Percentiles rank a stretch among this genome's conserved stretches.
These are phyloP conservation scores for Zingel zingel DNA, from an alignment of 2,113 vertebrate species.

Conservation along the genomic window DNA sequence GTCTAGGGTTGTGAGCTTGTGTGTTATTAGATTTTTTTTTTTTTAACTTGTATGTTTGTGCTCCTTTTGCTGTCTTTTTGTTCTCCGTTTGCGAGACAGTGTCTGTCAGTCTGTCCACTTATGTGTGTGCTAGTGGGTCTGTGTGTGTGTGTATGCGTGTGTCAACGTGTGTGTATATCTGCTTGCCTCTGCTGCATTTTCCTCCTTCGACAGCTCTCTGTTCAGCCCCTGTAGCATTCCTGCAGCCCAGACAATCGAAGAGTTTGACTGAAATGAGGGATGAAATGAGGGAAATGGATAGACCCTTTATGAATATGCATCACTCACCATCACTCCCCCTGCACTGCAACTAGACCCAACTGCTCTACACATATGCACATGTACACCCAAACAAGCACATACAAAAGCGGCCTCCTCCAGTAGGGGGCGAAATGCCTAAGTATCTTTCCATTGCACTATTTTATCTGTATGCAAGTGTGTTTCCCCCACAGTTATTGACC, in stretches of 20 bases:
- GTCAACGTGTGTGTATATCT: constrained; percentile 18
- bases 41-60: constrained; percentile 6
- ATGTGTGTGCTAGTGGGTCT: constrained; percentile 1
- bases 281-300: constrained; percentile 44
- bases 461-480: not conserved
- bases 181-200: constrained; percentile 27
- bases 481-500: not conserved
- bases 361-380: not conserved
- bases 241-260: constrained; percentile 14
- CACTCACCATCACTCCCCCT: not conserved
- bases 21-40: not conserved
- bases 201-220: constrained; percentile 39
- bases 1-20: not conserved
- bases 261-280: constrained; percentile 41
- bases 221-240: constrained; percentile 36
- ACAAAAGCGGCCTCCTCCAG: constrained; percentile 23
- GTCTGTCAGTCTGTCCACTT: constrained; percentile 24
- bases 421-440: constrained; percentile 8
- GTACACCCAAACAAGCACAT: not conserved
- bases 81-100: constrained; percentile 1
- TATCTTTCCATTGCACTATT: not conserved
- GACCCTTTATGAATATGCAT: constrained; percentile 56
- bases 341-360: not conserved
- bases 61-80: not conserved
- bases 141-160: not conserved